A percentile compares a stretch with the other conserved stretches of the same genome.
Conservation (phyloP, 2,113 vertebrate species). For the Myodes glareolus region DNA sequence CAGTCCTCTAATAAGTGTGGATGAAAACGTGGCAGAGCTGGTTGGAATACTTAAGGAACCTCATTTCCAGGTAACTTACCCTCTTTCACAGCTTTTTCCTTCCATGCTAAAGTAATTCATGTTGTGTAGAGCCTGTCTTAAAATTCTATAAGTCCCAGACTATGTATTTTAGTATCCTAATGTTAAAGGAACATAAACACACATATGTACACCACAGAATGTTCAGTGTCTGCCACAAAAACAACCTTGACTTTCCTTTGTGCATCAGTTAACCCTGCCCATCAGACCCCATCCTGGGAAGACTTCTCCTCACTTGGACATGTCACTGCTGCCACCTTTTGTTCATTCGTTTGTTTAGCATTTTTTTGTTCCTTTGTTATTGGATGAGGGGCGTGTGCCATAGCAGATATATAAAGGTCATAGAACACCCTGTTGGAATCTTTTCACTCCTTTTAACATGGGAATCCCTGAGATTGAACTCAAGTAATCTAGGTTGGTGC, state of each 20-base stretch:
- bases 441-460: neutral
- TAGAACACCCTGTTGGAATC: neutral
- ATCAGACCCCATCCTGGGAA: neutral
- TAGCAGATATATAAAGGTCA: neutral
- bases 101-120: neutral
- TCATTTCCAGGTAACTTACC: conserved; percentile 93
- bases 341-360: neutral
- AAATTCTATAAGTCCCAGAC: conserved; percentile 20
- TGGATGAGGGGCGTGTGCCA: neutral
- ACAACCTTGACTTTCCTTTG: conserved; percentile 17
- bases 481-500: neutral
- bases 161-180: conserved; percentile 24
- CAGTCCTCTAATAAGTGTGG: conserved; percentile 88
- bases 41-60: conserved; percentile 95
- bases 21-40: conserved; percentile 92
- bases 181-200: neutral
- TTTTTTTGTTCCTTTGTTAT: neutral
- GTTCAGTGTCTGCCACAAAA: neutral
- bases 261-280: neutral
- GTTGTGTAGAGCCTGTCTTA: neutral
- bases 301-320: neutral
- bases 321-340: neutral
- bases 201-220: neutral
- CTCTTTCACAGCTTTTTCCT: neutral
- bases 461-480: neutral